Evolutionary conservation across 2,888 invertebrate species (phyloP), one percentile per base, ranked within the genome.

Genomic region (Cephus sareptanus): DNA sequence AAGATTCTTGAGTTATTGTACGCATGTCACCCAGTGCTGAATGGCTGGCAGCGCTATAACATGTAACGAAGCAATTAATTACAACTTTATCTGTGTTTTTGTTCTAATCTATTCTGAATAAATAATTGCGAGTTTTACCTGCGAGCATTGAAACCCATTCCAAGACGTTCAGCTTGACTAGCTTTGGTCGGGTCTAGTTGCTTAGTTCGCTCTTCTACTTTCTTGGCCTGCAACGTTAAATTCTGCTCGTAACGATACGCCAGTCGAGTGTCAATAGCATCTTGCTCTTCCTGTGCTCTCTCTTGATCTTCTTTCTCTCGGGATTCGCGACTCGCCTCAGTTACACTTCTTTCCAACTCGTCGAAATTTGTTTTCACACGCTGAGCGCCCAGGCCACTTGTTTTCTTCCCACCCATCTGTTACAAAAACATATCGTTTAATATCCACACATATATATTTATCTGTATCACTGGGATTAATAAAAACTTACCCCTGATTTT

Each of bases 311-410:
- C 90, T 78, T 93, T 91, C 73, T 92, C 92, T 79, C 86, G 81
- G 0, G 78, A 74, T 83, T 88, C 81, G 79, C 86, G 80, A 83
- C 84, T 74, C 3, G 96, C 95, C 92, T 96, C 94, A 87, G 96
- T 95, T 11, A 98, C 98, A 88, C 97, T 96, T 83, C 96, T 95
- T 92, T 99, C 99, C 81, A 99, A 95, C 89, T 98, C 98, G 31
- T 97, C 97, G 91, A 99, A 99, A 92, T 99, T 98, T 4, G 98
- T 95, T 87, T 96, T 96, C 35, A 99, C 98, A 91, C 97, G 97
- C 76, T 98, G 98, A 30, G 99, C 99, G 75, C 99, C 99, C 77
- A 99, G 92, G 0, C 97, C 97, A 70, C 96, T 95, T 56, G 87
- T 77, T 90, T 97, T 98, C 83, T 97, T 97, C 0, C 94, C 95